Conservation (phyloP, 2,888 invertebrate species). For the Cataglyphis livida region DNA sequence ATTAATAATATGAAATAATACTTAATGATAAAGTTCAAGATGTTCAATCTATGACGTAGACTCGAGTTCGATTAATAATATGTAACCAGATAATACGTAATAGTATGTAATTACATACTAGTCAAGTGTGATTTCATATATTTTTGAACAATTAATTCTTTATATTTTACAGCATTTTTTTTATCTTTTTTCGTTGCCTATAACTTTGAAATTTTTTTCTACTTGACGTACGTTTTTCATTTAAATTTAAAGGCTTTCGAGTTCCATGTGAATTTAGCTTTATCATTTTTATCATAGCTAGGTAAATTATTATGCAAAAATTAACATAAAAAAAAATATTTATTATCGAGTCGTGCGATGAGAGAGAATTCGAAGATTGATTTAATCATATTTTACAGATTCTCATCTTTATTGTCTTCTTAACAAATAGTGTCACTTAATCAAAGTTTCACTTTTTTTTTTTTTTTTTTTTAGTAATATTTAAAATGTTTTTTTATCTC, state of each 20-base stretch:
- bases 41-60: too few relatives aligned
- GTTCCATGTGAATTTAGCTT: background rate
- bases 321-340: background rate
- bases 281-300: background rate
- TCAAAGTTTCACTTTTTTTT: background rate
- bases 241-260: background rate
- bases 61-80: too few relatives aligned
- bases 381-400: background rate
- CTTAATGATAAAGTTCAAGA: too few relatives aligned
- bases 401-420: background rate
- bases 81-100: too few relatives aligned
- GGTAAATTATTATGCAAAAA: conserved; percentile 4
- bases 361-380: background rate
- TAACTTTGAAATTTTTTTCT: background rate
- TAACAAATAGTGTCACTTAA: background rate
- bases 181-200: background rate
- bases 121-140: background rate
- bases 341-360: background rate
- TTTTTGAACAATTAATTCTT: background rate
- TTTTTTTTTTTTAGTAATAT: background rate
- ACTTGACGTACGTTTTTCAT: too few relatives aligned
- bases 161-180: background rate
- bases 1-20: background rate
- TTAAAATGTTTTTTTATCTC: background rate
- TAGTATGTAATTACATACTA: background rate